These are phyloP conservation scores for Sylvia atricapilla DNA, from an alignment of 2,113 vertebrate genomes.

Conservation along the genomic window DNA sequence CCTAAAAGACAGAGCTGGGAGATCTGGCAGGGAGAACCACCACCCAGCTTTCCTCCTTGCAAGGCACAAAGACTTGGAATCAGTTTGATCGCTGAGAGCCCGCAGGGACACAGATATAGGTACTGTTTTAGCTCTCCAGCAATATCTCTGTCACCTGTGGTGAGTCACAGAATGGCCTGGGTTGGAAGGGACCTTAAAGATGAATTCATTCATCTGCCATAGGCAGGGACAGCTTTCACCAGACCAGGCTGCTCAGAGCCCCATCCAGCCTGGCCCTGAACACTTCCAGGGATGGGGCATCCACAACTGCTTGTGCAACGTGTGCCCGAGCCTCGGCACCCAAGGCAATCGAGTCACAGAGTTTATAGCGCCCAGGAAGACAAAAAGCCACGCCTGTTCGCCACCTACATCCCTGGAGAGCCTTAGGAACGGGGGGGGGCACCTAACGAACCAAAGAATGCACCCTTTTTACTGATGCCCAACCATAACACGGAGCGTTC, in stretches of 20 bases:
- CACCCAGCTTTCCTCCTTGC: not conserved
- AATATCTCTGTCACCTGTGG: too few relatives aligned
- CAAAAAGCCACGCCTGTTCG: not conserved
- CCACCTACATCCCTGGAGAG: not conserved
- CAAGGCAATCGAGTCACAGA: not conserved
- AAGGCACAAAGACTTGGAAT: not conserved
- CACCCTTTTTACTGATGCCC: not conserved
- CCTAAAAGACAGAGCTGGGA: not conserved
- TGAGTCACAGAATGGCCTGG: not conserved
- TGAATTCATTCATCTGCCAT: rapidly evolving
- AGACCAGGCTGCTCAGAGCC: not conserved
- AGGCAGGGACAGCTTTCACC: too few relatives aligned
- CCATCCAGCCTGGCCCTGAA: not conserved
- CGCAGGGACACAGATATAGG: rapidly evolving
- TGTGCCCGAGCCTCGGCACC: too few relatives aligned
- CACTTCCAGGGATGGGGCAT: not conserved
- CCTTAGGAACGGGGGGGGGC: too few relatives aligned
- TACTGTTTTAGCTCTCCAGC: not conserved
- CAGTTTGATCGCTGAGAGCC: not conserved
- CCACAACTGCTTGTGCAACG: not conserved
- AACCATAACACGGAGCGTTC: rapidly evolving
- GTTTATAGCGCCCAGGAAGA: not conserved
- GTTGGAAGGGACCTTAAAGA: not conserved
- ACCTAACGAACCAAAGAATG: rapidly evolving
- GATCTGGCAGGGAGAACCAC: not conserved